These are phyloP conservation scores for Nothura maculosa DNA, from an alignment of 2,797 vertebrate genomes.

Conservation along the genomic window DNA sequence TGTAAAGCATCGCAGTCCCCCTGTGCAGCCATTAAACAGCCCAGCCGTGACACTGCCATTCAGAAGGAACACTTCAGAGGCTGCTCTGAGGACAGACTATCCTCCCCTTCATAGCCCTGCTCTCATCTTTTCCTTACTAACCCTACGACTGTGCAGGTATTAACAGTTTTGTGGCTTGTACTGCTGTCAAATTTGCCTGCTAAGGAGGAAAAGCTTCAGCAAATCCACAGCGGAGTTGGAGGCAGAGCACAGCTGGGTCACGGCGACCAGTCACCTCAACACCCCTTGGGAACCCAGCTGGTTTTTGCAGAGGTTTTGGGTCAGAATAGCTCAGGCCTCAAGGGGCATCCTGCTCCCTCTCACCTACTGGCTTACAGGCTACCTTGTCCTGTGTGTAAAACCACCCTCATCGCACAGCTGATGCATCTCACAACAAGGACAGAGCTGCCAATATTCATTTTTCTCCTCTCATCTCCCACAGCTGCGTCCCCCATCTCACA, in stretches of 20 bases:
- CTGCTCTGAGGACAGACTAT: neutral
- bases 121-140: neutral
- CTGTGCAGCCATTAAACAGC: fast-evolving
- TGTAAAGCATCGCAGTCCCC: neutral
- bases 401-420: neutral
- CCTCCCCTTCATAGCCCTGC: neutral
- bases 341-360: neutral
- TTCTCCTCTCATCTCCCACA: neutral
- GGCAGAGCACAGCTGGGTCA: too few species aligned
- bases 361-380: neutral
- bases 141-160: neutral
- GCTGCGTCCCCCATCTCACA: too few species aligned
- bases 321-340: neutral
- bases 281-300: too few species aligned
- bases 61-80: neutral
- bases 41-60: fast-evolving
- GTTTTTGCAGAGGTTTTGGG: neutral
- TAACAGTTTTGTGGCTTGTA: neutral
- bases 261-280: neutral
- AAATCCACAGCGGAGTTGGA: neutral
- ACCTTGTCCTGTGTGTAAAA: neutral
- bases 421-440: neutral
- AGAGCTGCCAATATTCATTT: neutral
- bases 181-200: too few species aligned
- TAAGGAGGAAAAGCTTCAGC: neutral